These are phyloP conservation scores for Etheostoma spectabile DNA, from an alignment of 2,113 vertebrate species.

Conservation along the genomic window DNA sequence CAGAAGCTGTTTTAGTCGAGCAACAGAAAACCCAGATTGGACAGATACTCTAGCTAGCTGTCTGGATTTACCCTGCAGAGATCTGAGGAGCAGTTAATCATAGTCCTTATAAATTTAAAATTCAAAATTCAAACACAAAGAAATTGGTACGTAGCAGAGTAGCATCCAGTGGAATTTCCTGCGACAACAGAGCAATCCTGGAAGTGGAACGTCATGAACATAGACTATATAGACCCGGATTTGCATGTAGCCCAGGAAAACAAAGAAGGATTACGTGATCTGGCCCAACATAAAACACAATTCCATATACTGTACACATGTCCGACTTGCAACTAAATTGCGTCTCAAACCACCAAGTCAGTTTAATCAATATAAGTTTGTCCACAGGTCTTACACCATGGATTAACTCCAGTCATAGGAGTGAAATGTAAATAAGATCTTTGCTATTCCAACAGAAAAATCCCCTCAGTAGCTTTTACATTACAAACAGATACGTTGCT, in stretches of 20 bases:
- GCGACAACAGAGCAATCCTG: too few species aligned
- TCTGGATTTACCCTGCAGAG: too few species aligned
- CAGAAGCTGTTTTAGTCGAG: too few species aligned
- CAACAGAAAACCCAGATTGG: too few species aligned
- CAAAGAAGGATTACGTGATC: not conserved
- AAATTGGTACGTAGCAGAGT: too few species aligned
- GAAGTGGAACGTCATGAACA: too few species aligned
- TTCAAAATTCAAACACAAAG: too few species aligned
- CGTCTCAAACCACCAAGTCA: not conserved
- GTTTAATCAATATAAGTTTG: not conserved
- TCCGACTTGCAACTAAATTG: not conserved
- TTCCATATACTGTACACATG: too few species aligned
- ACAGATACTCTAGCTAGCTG: too few species aligned
- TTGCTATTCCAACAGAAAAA: conserved; percentile 30
- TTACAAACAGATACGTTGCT: conserved; percentile 18
- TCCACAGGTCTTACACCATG: conserved; percentile 2
- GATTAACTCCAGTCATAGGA: conserved; percentile 8
- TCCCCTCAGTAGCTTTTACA: conserved; percentile 15
- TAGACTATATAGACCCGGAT: not conserved
- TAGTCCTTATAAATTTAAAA: too few species aligned
- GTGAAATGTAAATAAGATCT: conserved; percentile 34
- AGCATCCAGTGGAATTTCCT: too few species aligned
- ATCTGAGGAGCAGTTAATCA: too few species aligned
- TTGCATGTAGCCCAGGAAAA: not conserved
- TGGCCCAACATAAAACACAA: not conserved